Conservation (phyloP, 2,797 vertebrate genomes). For the Chiroxiphia lanceolata region DNA sequence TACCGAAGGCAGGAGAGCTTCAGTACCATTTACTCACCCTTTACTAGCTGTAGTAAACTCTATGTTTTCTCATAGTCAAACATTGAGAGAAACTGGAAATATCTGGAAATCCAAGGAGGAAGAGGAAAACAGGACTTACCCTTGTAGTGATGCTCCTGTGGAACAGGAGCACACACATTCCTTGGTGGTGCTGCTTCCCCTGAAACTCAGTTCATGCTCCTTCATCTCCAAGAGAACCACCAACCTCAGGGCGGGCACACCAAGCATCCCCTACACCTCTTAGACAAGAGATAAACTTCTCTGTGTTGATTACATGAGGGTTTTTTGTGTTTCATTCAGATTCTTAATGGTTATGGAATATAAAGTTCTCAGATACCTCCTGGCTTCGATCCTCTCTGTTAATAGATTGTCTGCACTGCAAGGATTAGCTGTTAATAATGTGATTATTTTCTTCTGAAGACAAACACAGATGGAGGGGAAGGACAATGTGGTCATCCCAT, state of each 20-base stretch:
- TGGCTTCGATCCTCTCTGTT: background rate
- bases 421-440: background rate
- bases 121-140: background rate
- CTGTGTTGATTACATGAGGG: no score
- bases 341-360: background rate
- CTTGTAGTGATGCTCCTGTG: fast-evolving
- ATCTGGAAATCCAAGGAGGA: background rate
- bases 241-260: fast-evolving
- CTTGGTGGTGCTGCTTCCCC: fast-evolving
- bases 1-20: background rate
- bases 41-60: background rate
- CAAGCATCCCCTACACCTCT: background rate
- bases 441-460: background rate
- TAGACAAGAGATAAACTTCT: fast-evolving
- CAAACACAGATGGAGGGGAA: background rate
- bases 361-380: fast-evolving
- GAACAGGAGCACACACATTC: background rate
- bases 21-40: background rate
- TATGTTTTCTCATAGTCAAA: background rate
- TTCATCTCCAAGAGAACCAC: fast-evolving
- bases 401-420: background rate
- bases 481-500: fast-evolving
- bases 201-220: background rate
- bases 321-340: background rate
- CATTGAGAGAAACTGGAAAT: background rate